Evolutionary conservation across 2,113 vertebrate genomes (phyloP).

Genomic region (Heterochromis multidens): DNA sequence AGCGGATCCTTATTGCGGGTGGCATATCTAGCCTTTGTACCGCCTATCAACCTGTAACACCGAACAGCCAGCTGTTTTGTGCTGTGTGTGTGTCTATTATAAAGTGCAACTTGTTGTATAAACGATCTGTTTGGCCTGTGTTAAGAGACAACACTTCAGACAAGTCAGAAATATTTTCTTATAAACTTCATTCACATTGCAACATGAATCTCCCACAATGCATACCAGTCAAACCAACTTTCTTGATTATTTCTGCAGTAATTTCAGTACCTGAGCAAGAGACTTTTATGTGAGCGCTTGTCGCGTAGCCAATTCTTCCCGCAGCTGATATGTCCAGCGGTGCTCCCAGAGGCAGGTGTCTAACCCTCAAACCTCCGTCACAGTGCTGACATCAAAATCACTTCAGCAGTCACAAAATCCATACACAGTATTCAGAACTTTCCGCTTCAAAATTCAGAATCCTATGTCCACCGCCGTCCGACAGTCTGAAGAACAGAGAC

Average conservation of each 20-base stretch:
- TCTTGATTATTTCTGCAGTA: neutral
- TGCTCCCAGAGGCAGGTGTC: constrained; percentile 59
- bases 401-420: constrained; percentile 60
- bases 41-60: constrained; percentile 66
- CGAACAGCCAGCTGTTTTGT: neutral
- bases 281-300: constrained; percentile 53
- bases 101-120: constrained; percentile 49
- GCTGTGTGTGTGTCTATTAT: neutral
- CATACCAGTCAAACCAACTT: neutral
- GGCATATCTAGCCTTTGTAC: constrained; percentile 9
- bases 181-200: neutral
- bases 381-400: constrained; percentile 45
- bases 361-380: constrained; percentile 61
- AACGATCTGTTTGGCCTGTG: neutral
- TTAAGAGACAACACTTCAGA: neutral
- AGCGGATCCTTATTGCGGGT: neutral
- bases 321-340: constrained; percentile 36
- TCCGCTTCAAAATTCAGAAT: constrained; percentile 39
- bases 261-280: constrained; percentile 58
- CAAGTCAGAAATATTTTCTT: neutral
- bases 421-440: constrained; percentile 45
- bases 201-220: neutral
- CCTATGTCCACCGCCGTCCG: constrained; percentile 1
- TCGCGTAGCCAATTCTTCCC: constrained; percentile 22
- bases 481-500: neutral